phyloP scores from a whole-genome alignment of 2,797 vertebrate species.

The Crocodylus rhombifer region DNA sequence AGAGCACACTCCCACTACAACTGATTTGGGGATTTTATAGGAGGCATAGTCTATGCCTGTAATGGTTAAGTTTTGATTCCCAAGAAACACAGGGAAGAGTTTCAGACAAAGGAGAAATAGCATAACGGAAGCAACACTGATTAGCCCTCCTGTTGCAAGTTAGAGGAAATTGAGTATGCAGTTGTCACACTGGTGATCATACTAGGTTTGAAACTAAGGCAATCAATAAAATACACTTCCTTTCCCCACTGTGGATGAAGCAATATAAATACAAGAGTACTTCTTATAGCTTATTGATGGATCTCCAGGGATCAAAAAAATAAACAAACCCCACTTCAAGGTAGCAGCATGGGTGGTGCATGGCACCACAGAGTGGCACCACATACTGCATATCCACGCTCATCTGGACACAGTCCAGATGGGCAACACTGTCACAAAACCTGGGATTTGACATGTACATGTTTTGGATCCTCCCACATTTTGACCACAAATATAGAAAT shows the following conservation, averaged over 20 bases:
- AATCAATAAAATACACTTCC: not conserved
- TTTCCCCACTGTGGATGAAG: not conserved
- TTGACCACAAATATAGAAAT: not conserved
- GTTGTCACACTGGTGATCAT: not conserved
- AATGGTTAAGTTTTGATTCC: not conserved
- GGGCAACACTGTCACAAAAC: not conserved
- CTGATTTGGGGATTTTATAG: no score
- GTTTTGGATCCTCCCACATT: not conserved
- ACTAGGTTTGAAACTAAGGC: not conserved
- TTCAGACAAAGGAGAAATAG: no score
- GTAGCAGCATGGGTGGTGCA: no score
- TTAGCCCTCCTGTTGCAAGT: no score
- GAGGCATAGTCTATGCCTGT: no score
- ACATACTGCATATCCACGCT: not conserved
- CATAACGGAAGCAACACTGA: no score
- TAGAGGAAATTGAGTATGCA: no score
- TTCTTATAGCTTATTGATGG: not conserved
- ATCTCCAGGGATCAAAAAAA: not conserved
- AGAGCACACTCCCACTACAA: not conserved
- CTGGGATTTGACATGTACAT: not conserved
- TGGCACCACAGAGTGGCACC: not conserved
- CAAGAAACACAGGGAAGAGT: not conserved
- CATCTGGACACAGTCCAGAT: not conserved
- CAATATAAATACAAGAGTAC: not conserved
- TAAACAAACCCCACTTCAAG: no score